Conservation (phyloP, 2,888 invertebrate genomes). For the Stramonita haemastoma region DNA sequence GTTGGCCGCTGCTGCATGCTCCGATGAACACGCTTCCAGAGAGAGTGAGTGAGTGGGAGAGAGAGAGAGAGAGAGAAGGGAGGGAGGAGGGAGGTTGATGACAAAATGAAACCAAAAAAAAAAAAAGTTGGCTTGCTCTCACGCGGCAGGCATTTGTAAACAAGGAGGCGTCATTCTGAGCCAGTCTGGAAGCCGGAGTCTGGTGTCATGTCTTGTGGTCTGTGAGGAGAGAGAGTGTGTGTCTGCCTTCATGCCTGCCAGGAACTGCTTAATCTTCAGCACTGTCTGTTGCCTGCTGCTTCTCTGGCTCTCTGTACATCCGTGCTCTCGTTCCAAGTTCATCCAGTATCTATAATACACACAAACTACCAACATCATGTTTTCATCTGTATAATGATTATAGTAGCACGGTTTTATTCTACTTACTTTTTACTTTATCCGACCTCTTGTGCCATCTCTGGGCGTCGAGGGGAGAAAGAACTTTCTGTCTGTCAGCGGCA, state of each 20-base stretch:
- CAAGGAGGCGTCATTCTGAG: constrained; percentile 23
- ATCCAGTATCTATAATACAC: too few relatives aligned
- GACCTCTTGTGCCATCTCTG: too few relatives aligned
- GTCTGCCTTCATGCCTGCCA: too few relatives aligned
- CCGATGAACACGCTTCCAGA: constrained; percentile 35
- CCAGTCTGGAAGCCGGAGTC: neutral
- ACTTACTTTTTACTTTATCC: too few relatives aligned
- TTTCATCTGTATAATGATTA: too few relatives aligned
- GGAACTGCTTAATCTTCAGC: neutral
- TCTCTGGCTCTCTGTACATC: neutral
- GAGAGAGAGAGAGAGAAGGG: neutral
- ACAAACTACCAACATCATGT: too few relatives aligned
- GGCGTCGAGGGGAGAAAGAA: too few relatives aligned
- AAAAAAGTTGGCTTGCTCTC: neutral
- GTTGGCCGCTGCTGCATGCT: constrained; percentile 41
- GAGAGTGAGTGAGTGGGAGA: neutral
- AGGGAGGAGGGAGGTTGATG: constrained; percentile 19
- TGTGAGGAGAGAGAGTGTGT: neutral
- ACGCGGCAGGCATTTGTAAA: constrained; percentile 46
- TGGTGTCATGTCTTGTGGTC: constrained; percentile 28
- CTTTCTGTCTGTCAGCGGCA: too few relatives aligned
- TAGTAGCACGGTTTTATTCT: too few relatives aligned
- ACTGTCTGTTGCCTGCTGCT: too few relatives aligned
- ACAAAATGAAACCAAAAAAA: constrained; percentile 50
- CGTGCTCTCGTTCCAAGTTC: too few relatives aligned